Conservation (phyloP, 2,113 vertebrate genomes). For the Hassar affinis region DNA sequence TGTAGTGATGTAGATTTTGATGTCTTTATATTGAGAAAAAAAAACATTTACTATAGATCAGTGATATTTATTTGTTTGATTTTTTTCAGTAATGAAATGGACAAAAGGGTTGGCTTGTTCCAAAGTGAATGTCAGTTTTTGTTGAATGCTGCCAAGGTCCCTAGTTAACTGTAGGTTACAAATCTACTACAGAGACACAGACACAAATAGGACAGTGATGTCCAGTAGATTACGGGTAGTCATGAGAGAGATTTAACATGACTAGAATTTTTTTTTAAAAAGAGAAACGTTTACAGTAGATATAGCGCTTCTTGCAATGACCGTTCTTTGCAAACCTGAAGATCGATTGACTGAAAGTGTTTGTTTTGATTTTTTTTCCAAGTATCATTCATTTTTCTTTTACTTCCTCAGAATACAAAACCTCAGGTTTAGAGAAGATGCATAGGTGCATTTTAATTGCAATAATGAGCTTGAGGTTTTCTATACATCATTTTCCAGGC, state of each 20-base stretch:
- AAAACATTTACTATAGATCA: conserved; percentile 52
- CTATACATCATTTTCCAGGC: conserved; percentile 61
- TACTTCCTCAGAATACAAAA: conserved; percentile 65
- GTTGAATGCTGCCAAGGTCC: conserved; percentile 62
- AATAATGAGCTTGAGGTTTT: conserved; percentile 75
- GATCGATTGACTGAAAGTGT: conserved; percentile 53
- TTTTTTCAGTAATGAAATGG: conserved; percentile 57
- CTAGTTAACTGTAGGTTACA: conserved; percentile 66
- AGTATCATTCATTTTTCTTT: conserved; percentile 48
- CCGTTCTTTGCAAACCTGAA: conserved; percentile 59
- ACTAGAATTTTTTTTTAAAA: conserved; percentile 60
- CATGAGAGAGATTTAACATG: conserved; percentile 74
- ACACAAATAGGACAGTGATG: conserved; percentile 78
- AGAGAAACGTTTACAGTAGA: conserved; percentile 64
- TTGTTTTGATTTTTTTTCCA: conserved; percentile 20
- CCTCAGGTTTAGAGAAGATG: conserved; percentile 71
- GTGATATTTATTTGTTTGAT: conserved; percentile 57
- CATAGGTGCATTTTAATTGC: conserved; percentile 67
- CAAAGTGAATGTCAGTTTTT: conserved; percentile 65
- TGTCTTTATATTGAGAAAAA: conserved; percentile 60
- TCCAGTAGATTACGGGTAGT: conserved; percentile 97
- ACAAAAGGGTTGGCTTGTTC: conserved; percentile 60
- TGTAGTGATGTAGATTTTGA: conserved; percentile 66
- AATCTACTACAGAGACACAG: conserved; percentile 65
- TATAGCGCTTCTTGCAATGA: conserved; percentile 58